Evolutionary conservation across 92 coral and sea anemone species (phyloP), one percentile per base, ranked within the genome.

Genomic region (Chrysogorgia sp.): DNA sequence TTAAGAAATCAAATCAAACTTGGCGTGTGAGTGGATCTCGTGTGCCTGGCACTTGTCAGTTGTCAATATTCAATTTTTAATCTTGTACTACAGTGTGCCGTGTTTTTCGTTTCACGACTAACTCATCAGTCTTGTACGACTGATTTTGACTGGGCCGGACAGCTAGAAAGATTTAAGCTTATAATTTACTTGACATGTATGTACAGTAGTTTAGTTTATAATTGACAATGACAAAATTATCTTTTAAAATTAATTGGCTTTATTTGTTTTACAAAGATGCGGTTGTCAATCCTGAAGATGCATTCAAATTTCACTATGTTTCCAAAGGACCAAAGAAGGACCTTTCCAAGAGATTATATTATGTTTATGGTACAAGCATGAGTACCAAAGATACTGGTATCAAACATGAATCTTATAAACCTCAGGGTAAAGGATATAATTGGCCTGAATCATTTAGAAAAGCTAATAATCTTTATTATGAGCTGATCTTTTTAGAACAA

Each of bases 361-460:
- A 94, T 75, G 98, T 94, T 0, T 94, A 94, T 83, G 98, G 94
- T 5, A 91, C 98, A 24, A 87, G 77, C 37, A 8, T 91, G 23
- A 87, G 83, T 33, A 96, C 86, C 59, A 89, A 81, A 67, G 98
- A 94, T 86, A 86, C 83, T 71, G 98, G 98, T 35, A 91, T 94
- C 33, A 85, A 87, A 34, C 98, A 94, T n/a, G 85, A 92, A 58
- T 90, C 91, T 10, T 91, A 94, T 64, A 77, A 88, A 64, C 98
- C 98, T 2, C 92, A 84, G 65, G 98, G 98, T 17, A 87, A 85
- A 71, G 98, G 98, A 31, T 94, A 91, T 58, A 88, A 88, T 87
- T 94, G 98, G 98, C 98, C 98, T 67, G 98, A 94, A 67, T 94
- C 98, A 0, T 94, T 91, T 76, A 79, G 98, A 61, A 91, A 94